These are phyloP conservation scores for Drosophila ochracea DNA, from an alignment of 2,888 invertebrate genomes.

Conservation along the genomic window DNA sequence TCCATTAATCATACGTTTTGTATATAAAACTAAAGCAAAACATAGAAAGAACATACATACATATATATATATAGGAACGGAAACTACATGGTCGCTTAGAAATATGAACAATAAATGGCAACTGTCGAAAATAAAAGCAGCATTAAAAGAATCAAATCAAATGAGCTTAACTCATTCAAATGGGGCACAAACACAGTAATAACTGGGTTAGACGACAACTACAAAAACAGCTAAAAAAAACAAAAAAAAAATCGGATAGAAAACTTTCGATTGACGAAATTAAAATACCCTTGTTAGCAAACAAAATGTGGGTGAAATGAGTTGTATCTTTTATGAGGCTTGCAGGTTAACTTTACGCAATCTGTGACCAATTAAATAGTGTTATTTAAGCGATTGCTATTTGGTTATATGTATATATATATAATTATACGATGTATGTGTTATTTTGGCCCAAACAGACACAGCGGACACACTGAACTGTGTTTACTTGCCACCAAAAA, in stretches of 20 bases:
- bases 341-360: background rate
- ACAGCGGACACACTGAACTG: background rate
- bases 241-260: background rate
- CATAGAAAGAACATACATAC: background rate
- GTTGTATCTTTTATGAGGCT: background rate
- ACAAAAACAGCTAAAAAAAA: constrained; percentile 1
- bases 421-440: background rate
- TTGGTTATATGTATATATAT: background rate
- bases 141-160: constrained; percentile 66
- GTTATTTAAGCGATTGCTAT: background rate
- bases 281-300: constrained; percentile 14
- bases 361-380: background rate
- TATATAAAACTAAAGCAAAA: constrained; percentile 34
- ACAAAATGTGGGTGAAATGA: background rate
- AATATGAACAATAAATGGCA: constrained; percentile 58
- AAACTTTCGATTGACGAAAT: background rate
- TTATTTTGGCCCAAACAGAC: background rate
- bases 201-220: constrained; percentile 43
- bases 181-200: constrained; percentile 50
- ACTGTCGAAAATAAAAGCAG: constrained; percentile 52
- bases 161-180: constrained; percentile 65
- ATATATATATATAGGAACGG: background rate
- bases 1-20: constrained; percentile 59
- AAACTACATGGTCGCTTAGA: constrained; percentile 42
- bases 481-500: background rate